These are phyloP conservation scores for Metalampra italica DNA, from an alignment of 2,888 invertebrate species.

Conservation along the genomic window DNA sequence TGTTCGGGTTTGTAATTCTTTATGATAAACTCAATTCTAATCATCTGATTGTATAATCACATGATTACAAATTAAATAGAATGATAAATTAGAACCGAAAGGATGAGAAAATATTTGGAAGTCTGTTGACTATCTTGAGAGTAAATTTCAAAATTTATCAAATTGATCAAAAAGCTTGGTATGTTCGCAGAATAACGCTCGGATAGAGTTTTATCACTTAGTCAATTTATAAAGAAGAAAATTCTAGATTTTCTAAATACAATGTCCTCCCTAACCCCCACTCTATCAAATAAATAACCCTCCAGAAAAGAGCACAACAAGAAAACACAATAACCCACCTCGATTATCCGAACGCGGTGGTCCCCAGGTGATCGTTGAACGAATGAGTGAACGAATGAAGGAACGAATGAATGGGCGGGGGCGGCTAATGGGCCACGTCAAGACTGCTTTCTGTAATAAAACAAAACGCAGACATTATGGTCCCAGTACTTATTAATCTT, in stretches of 20 bases:
- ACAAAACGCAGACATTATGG: slow-evolving; percentile 60
- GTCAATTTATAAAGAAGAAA: too few relatives aligned
- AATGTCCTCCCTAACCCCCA: neutral
- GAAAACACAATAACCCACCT: slow-evolving; percentile 35
- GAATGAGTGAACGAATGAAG: slow-evolving; percentile 51
- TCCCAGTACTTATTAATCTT: slow-evolving; percentile 41
- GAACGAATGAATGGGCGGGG: slow-evolving; percentile 52
- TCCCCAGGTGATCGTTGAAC: slow-evolving; percentile 67
- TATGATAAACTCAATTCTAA: neutral
- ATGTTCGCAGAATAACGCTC: too few relatives aligned
- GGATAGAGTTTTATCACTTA: too few relatives aligned
- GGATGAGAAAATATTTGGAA: too few relatives aligned
- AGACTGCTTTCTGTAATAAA: slow-evolving; percentile 56
- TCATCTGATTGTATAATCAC: neutral
- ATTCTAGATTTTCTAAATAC: too few relatives aligned
- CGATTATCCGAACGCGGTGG: slow-evolving; percentile 49
- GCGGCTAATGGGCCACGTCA: slow-evolving; percentile 61
- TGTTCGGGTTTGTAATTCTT: slow-evolving; percentile 6
- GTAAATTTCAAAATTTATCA: neutral
- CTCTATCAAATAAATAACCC: neutral
- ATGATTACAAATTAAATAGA: neutral
- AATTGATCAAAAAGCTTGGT: too few relatives aligned
- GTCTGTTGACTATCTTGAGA: too few relatives aligned
- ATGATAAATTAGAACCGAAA: neutral
- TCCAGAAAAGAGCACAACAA: slow-evolving; percentile 19